phyloP scores from a whole-genome alignment of 2,888 invertebrate species.

The Drosophila mettleri region DNA sequence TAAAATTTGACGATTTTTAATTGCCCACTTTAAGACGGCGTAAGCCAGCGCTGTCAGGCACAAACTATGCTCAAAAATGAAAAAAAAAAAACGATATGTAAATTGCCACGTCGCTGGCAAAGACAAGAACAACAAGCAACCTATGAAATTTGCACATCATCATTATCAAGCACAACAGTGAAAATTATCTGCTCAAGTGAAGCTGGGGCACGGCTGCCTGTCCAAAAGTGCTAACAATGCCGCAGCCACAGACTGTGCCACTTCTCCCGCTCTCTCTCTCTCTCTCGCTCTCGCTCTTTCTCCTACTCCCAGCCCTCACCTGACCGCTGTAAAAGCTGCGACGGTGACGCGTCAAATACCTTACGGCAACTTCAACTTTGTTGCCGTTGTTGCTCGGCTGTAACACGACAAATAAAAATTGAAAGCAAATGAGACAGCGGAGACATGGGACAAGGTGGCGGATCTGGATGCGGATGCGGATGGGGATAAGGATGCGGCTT shows the following conservation, averaged over 20 bases:
- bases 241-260: conserved; percentile 40
- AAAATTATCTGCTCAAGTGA: conserved; percentile 80
- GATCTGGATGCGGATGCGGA: conserved; percentile 36
- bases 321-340: conserved; percentile 36
- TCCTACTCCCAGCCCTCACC: not conserved
- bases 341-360: conserved; percentile 70
- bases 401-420: conserved; percentile 79
- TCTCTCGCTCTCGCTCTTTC: not conserved
- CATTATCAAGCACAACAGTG: conserved; percentile 77
- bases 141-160: conserved; percentile 78
- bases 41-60: conserved; percentile 38
- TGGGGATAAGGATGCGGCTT: conserved; percentile 23
- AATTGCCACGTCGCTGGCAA: conserved; percentile 30
- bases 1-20: conserved; percentile 66
- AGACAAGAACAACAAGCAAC: conserved; percentile 18
- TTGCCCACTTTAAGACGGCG: conserved; percentile 50
- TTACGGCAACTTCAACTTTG: conserved; percentile 70
- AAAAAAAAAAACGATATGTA: conserved; percentile 42
- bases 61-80: conserved; percentile 40
- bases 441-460: conserved; percentile 59
- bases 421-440: conserved; percentile 78
- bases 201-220: conserved; percentile 57
- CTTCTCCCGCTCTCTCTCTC: not conserved
- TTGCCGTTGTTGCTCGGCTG: conserved; percentile 54
- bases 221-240: conserved; percentile 69